Conservation (phyloP, 2,113 vertebrate genomes). For the Equus quagga region DNA sequence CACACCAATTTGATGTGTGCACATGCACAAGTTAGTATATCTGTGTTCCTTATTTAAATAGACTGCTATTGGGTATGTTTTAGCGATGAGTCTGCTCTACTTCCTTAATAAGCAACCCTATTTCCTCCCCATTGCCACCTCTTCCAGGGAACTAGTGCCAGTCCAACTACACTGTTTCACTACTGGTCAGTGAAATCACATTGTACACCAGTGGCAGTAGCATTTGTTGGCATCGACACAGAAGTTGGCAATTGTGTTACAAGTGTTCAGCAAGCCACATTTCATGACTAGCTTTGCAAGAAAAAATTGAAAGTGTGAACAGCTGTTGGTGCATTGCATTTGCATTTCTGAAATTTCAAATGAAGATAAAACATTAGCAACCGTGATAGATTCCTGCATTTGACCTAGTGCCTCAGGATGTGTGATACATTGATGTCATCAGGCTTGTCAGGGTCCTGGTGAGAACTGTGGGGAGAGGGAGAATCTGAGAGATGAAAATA, state of each 20-base stretch:
- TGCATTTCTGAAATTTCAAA: slow-evolving; percentile 68
- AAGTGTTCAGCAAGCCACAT: slow-evolving; percentile 30
- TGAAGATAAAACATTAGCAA: slow-evolving; percentile 58
- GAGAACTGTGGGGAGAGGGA: slow-evolving; percentile 24
- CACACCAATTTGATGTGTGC: neutral
- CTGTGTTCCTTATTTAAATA: slow-evolving; percentile 27
- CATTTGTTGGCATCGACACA: slow-evolving; percentile 47
- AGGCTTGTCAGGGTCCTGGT: slow-evolving; percentile 4
- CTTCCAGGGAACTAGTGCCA: slow-evolving; percentile 19
- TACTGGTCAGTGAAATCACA: slow-evolving; percentile 31
- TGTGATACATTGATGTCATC: slow-evolving; percentile 29
- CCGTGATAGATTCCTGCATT: slow-evolving; percentile 31
- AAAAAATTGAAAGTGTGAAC: slow-evolving; percentile 57
- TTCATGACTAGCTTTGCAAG: slow-evolving; percentile 65
- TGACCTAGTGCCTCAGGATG: slow-evolving; percentile 35
- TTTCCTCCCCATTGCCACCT: neutral
- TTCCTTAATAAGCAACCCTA: neutral
- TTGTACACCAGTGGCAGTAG: neutral
- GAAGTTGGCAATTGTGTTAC: slow-evolving; percentile 45
- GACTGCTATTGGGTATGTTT: neutral
- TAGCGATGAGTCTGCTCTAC: neutral
- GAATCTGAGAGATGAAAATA: slow-evolving; percentile 59
- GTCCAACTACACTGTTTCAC: neutral
- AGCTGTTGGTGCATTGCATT: slow-evolving; percentile 66
- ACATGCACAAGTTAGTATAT: neutral